Conservation (phyloP, 2,888 invertebrate species). For the Lithophane ornitopus region DNA sequence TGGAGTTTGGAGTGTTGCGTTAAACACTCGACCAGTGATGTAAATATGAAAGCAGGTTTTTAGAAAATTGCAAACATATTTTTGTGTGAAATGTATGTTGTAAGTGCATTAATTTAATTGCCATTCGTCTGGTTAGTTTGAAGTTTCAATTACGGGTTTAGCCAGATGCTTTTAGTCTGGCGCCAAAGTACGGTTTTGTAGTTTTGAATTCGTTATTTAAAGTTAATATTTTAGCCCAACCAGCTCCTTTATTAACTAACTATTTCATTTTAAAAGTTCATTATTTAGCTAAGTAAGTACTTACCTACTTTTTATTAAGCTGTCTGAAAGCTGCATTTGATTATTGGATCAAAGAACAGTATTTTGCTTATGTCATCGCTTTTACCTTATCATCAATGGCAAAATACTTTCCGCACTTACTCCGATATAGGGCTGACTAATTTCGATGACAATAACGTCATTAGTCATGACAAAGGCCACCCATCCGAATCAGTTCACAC, state of each 20-base stretch:
- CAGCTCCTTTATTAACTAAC: background rate
- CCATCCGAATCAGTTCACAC: conserved; percentile 59
- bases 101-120: conserved; percentile 44
- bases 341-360: background rate
- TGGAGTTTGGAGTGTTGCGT: conserved; percentile 47
- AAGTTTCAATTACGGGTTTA: conserved; percentile 23
- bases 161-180: conserved; percentile 17
- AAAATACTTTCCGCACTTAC: background rate
- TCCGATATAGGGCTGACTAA: conserved; percentile 32
- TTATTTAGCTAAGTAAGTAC: background rate
- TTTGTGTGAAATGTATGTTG: conserved; percentile 37
- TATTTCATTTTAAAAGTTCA: background rate
- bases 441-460: conserved; percentile 24
- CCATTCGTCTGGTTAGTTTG: conserved; percentile 35
- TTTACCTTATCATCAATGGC: background rate
- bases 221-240: background rate
- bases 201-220: background rate
- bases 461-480: conserved; percentile 53
- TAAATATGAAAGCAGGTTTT: conserved; percentile 57
- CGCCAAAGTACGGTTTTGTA: background rate
- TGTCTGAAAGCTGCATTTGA: background rate
- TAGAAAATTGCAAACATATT: conserved; percentile 51
- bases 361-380: background rate
- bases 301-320: background rate
- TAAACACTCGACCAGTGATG: conserved; percentile 53